These are phyloP conservation scores for Nannobrachium achirus DNA, from an alignment of 2,113 vertebrate genomes.

Conservation along the genomic window DNA sequence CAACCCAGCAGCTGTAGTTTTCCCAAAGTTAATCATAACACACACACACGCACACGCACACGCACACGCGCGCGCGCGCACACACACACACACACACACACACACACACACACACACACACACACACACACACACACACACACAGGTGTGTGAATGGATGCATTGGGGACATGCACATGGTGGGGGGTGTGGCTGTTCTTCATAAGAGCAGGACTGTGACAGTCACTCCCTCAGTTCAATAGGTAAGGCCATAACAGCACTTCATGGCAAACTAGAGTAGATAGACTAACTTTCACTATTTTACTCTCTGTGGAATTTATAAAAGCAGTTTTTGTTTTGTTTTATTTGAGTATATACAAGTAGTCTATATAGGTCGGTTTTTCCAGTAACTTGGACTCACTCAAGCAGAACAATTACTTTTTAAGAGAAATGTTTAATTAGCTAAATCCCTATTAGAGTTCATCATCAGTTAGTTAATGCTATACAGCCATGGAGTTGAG, in stretches of 20 bases:
- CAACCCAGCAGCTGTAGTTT: not conserved
- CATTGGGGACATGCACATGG: not conserved
- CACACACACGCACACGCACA: too few species aligned
- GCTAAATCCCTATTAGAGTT: not conserved
- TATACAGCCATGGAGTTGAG: conserved; percentile 21
- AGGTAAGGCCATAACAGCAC: conserved; percentile 1
- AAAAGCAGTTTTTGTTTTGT: not conserved
- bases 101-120: not conserved
- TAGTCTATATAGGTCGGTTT: not conserved
- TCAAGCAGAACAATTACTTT: not conserved
- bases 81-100: not conserved
- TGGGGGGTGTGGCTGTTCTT: conserved; percentile 12
- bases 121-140: not conserved
- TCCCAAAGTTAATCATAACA: conserved; percentile 22
- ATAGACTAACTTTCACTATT: not conserved
- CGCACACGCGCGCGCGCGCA: not conserved
- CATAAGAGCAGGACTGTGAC: conserved; percentile 28
- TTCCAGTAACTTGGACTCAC: not conserved
- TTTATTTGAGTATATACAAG: not conserved
- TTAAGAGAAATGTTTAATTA: not conserved
- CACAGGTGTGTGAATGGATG: conserved; percentile 1
- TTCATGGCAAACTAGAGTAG: not conserved
- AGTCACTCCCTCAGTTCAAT: conserved; percentile 52
- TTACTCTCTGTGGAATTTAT: not conserved
- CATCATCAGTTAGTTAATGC: too few species aligned